Evolutionary conservation across 2,113 vertebrate genomes (phyloP).

Genomic region (Poeciliopsis prolifica): DNA sequence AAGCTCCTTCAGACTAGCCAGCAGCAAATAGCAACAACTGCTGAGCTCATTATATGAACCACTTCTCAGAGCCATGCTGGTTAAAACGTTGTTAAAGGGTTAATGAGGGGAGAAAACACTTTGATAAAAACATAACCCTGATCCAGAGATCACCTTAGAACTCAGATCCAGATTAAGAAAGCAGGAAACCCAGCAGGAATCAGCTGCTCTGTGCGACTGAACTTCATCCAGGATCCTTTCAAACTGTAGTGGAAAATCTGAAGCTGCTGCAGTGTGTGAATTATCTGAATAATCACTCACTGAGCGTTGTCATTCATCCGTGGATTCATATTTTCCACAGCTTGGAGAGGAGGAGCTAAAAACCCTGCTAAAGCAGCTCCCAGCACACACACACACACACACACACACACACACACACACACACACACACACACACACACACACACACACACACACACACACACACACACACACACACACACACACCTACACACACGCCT

Average conservation of each 20-base stretch:
- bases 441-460: constrained; percentile 7
- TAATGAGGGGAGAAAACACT: too few relatives aligned
- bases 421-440: constrained; percentile 9
- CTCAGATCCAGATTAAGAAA: background rate
- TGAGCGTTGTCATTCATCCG: constrained; percentile 49
- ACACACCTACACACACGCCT: too few relatives aligned
- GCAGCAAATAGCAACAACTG: too few relatives aligned
- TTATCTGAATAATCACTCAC: constrained; percentile 35
- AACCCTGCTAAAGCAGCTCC: constrained; percentile 49
- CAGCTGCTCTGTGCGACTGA: background rate
- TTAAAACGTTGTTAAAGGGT: too few relatives aligned
- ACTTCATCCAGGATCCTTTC: background rate
- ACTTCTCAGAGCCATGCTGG: too few relatives aligned
- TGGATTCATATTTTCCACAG: constrained; percentile 58
- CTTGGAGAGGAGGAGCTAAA: constrained; percentile 51
- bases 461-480: too few relatives aligned
- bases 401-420: constrained; percentile 1
- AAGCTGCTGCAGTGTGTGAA: constrained; percentile 34
- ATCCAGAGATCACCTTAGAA: background rate
- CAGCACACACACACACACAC: background rate
- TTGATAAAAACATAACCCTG: background rate
- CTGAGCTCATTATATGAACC: too few relatives aligned
- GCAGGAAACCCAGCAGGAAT: background rate
- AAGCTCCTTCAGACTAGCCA: too few relatives aligned
- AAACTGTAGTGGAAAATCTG: constrained; percentile 60